Evolutionary conservation across 2,797 vertebrate species (phyloP).

Genomic region (Coendou prehensilis): DNA sequence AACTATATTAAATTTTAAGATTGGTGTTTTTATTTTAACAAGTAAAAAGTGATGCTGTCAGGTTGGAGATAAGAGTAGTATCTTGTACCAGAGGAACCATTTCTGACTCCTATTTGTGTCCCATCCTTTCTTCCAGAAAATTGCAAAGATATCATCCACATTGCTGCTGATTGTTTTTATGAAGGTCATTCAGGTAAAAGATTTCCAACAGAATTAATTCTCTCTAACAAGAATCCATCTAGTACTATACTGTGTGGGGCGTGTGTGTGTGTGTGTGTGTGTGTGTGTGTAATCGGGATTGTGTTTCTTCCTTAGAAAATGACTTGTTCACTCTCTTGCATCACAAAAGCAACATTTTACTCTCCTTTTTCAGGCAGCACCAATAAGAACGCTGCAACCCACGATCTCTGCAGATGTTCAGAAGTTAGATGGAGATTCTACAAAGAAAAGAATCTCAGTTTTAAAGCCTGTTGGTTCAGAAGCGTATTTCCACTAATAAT

Average conservation of each 20-base stretch:
- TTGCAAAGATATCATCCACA: background rate
- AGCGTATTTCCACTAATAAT: background rate
- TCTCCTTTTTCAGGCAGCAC: background rate
- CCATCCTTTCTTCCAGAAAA: background rate
- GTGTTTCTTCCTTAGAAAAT: conserved; percentile 33
- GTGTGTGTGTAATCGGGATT: conserved; percentile 32
- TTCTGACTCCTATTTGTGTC: background rate
- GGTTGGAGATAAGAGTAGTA: background rate
- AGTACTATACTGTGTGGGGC: background rate
- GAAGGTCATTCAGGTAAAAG: background rate
- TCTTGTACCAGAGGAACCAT: background rate
- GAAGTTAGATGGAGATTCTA: background rate
- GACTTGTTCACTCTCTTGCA: background rate
- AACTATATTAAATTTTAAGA: conserved; percentile 36
- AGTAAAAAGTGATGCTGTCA: conserved; percentile 29
- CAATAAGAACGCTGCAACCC: background rate
- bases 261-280: background rate
- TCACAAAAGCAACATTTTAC: background rate
- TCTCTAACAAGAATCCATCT: background rate
- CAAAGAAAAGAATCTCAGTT: background rate
- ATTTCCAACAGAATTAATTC: background rate
- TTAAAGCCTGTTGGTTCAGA: background rate
- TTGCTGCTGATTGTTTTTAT: background rate
- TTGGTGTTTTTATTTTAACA: conserved; percentile 64
- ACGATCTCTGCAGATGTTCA: background rate